Base-by-base conservation (phyloP, 2,113 vertebrate genomes). In the Suncus etruscus region DNA sequence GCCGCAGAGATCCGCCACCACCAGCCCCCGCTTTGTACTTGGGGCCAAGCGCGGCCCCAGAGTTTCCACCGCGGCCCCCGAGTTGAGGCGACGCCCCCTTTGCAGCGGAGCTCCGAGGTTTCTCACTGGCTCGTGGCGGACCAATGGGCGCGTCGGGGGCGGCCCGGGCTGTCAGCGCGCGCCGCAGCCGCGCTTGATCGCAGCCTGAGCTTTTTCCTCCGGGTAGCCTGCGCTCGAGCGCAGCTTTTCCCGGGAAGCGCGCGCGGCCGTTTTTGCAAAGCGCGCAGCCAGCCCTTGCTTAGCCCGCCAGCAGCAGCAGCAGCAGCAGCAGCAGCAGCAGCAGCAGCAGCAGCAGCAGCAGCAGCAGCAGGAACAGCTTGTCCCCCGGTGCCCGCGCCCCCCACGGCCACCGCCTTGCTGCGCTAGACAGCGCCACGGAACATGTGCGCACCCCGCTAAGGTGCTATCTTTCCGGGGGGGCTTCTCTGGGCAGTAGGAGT, bases 161-260 rank as follows among this genome's bases (percentile, higher is more conserved):
- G 86, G 93, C 72, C 95, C 80, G 83, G 92, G 82, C 97, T 97
- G 97, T 98, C 97, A 97, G 96, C 94, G 93, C 92, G 97, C 96
- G 96, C 95, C 85, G 70, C 77, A 91, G 89, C 86, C 63, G 81
- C 45, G 74, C 92, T 12, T 61, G 83, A 63, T 6, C 75, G 58
- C 94, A 90, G 96, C 92, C 87, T 82, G 95, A 85, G 39, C 88
- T 87, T 90, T 51, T 22, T 96, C 94, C 94, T 72, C 91, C 84
- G 88, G 96, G 10, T 75, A 96, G 94, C 96, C 93, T 14, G 94
- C 63, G 96, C 89, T 92, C 93, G 94, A 82, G 86, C 95, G 92
- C 91, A 86, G 94, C 95, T 95, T 86, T 93, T 81, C 95, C 22
- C 63, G 63, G 91, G 92, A 92, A 50, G 95, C n/a, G 85, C 87